A percentile compares a stretch with the other conserved stretches of the same genome.
Evolutionary conservation across 2,797 vertebrate species (phyloP).

Genomic region (Astyanax mexicanus): DNA sequence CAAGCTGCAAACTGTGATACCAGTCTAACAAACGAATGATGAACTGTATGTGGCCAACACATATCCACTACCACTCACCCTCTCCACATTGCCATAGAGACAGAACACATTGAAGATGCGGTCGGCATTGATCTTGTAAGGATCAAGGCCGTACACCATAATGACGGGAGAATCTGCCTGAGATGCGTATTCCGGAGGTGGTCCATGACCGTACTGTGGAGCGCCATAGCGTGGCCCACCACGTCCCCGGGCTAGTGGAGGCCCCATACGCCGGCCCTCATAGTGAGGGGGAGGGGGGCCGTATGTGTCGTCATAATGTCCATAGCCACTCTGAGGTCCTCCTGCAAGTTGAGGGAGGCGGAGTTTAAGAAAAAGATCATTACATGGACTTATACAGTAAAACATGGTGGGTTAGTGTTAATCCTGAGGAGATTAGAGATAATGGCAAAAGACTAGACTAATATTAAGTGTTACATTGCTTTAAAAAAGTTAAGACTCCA

Average conservation of each 20-base stretch:
- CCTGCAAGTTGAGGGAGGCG: slow-evolving; percentile 64
- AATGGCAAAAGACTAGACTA: too few relatives aligned
- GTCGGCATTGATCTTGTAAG: slow-evolving; percentile 91
- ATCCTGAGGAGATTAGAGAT: too few relatives aligned
- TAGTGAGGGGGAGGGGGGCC: slow-evolving; percentile 88
- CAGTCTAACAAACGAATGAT: too few relatives aligned
- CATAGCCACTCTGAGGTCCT: slow-evolving; percentile 89
- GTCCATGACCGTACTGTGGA: slow-evolving; percentile 88
- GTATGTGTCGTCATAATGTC: slow-evolving; percentile 90
- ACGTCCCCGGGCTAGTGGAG: slow-evolving; percentile 86
- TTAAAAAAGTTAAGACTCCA: too few relatives aligned
- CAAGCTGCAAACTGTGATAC: too few relatives aligned
- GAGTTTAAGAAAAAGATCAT: background rate
- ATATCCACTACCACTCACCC: slow-evolving; percentile 75
- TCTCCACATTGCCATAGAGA: slow-evolving; percentile 92
- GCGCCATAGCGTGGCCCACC: slow-evolving; percentile 85
- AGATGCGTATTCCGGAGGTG: slow-evolving; percentile 87
- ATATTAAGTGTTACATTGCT: too few relatives aligned
- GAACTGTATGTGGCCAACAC: background rate
- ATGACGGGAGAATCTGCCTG: slow-evolving; percentile 92
- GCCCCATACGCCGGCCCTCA: slow-evolving; percentile 89
- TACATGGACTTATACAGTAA: too few relatives aligned
- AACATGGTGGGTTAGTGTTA: too few relatives aligned
- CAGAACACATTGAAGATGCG: slow-evolving; percentile 94
- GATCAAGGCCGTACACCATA: slow-evolving; percentile 94